These are phyloP conservation scores for Hypsibius dujardini DNA, from an alignment of 1,140 invertebrate species.

Conservation along the genomic window DNA sequence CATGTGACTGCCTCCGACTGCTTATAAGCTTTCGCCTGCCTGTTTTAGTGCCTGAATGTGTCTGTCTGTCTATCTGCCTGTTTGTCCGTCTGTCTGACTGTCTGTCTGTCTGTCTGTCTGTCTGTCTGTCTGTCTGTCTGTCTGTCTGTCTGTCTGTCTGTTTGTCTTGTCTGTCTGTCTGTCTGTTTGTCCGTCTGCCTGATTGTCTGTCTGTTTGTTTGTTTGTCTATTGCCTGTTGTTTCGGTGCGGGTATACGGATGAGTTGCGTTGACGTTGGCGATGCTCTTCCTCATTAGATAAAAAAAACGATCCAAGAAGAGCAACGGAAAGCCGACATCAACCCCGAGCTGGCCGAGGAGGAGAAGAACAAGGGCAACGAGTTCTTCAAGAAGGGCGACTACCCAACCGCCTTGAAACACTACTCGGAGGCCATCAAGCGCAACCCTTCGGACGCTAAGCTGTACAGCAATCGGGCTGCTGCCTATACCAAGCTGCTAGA, in stretches of 20 bases:
- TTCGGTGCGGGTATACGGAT: not conserved
- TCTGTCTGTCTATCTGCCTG: no score
- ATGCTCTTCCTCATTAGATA: constrained; percentile 35
- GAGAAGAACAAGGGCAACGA: constrained; percentile 82
- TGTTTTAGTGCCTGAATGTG: no score
- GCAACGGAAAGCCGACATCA: constrained; percentile 71
- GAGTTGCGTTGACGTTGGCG: constrained; percentile 13
- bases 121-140: no score
- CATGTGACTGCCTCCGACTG: no score
- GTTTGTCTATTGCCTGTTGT: not conserved
- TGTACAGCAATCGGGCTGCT: constrained; percentile 92
- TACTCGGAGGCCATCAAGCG: constrained; percentile 87
- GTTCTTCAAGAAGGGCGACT: constrained; percentile 60
- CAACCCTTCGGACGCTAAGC: constrained; percentile 87
- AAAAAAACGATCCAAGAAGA: constrained; percentile 66
- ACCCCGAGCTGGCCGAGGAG: constrained; percentile 76
- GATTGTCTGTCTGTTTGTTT: no score
- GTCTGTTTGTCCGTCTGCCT: no score
- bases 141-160: no score
- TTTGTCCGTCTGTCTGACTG: no score
- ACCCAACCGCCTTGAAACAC: constrained; percentile 78
- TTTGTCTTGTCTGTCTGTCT: no score
- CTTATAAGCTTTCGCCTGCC: no score
- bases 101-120: no score
- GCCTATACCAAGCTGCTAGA: constrained; percentile 95